phyloP scores from a whole-genome alignment of 2,888 invertebrate species.

The Parthenolecanium corni region DNA sequence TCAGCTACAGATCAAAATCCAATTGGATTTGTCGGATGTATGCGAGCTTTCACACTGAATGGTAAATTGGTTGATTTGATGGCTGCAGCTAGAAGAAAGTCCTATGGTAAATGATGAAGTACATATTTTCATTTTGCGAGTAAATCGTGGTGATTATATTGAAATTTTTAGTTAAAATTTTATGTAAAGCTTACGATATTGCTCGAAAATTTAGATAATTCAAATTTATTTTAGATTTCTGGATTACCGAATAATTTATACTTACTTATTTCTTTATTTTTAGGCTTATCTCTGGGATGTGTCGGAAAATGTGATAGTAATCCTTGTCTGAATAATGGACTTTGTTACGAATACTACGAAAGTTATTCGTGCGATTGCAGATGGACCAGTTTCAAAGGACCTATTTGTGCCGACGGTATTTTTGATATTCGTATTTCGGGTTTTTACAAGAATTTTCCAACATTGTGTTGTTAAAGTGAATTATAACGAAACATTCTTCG shows the following conservation, averaged over 20 bases:
- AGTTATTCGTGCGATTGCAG: conserved; percentile 90
- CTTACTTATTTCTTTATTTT: no score
- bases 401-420: conserved; percentile 83
- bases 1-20: conserved; percentile 37
- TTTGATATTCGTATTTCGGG: background rate
- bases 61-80: conserved; percentile 70
- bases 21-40: conserved; percentile 89
- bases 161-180: background rate
- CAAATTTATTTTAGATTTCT: background rate
- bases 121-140: no score
- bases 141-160: no score
- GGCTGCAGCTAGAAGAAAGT: conserved; percentile 51
- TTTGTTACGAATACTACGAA: conserved; percentile 84
- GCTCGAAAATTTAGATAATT: background rate
- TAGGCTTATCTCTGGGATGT: conserved; percentile 72
- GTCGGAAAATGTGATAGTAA: conserved; percentile 78
- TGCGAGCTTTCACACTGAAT: conserved; percentile 77
- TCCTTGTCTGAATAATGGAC: conserved; percentile 93
- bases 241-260: background rate
- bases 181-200: background rate
- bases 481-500: conserved; percentile 28
- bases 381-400: conserved; percentile 95
- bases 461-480: background rate
- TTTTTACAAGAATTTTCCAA: background rate
- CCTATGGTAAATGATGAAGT: conserved; percentile 35